Conservation (phyloP, 2,888 invertebrate genomes). For the Chalcis sispes region DNA sequence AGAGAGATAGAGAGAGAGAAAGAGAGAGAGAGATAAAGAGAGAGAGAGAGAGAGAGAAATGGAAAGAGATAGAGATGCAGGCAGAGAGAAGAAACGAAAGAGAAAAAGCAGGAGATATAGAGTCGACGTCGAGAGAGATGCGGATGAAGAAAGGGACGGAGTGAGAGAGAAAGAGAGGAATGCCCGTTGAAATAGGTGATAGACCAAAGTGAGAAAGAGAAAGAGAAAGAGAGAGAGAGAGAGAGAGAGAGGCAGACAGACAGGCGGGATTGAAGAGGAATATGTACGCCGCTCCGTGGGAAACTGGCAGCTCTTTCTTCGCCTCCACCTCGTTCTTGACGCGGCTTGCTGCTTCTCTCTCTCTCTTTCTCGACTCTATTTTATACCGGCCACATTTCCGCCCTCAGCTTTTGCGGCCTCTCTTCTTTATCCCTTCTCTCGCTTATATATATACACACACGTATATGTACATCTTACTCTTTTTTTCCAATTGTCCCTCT, state of each 20-base stretch:
- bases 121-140: neutral
- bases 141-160: conserved; percentile 19
- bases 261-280: conserved; percentile 32
- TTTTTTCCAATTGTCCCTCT: neutral
- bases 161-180: conserved; percentile 26
- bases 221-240: conserved; percentile 10
- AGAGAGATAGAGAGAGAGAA: conserved; percentile 9
- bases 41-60: neutral
- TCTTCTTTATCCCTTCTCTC: neutral
- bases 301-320: conserved; percentile 42
- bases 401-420: conserved; percentile 53
- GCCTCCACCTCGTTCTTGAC: conserved; percentile 49
- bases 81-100: conserved; percentile 35
- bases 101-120: conserved; percentile 32
- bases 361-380: conserved; percentile 53
- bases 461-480: neutral
- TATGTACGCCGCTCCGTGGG: conserved; percentile 30
- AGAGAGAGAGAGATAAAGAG: neutral
- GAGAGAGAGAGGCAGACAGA: conserved; percentile 1
- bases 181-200: conserved; percentile 35
- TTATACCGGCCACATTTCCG: conserved; percentile 54
- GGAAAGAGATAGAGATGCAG: no score
- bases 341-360: conserved; percentile 38
- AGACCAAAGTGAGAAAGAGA: neutral
- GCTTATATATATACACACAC: neutral